phyloP scores from a whole-genome alignment of 23 tunicate species.

The Botrylloides violaceus region DNA sequence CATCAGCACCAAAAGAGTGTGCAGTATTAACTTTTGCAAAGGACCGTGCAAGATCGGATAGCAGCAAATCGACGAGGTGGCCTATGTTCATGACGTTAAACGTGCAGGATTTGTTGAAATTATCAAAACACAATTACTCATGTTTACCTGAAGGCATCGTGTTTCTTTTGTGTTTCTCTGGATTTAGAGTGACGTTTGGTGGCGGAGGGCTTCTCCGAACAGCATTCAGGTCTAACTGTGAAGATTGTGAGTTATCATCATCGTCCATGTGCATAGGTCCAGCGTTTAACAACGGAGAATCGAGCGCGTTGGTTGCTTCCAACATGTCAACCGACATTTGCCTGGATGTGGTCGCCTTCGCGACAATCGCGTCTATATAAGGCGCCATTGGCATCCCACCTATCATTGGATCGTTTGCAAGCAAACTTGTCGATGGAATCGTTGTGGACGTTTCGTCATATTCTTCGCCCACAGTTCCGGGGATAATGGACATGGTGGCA shows the following conservation, averaged over 20 bases:
- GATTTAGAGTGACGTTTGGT: constrained; percentile 87
- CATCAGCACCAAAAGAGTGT: too few species aligned
- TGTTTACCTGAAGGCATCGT: constrained; percentile 62
- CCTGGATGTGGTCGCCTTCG: background rate
- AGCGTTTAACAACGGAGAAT: constrained; percentile 23
- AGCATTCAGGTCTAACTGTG: background rate
- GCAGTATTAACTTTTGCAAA: too few species aligned
- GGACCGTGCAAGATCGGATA: too few species aligned
- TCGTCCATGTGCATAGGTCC: constrained; percentile 17
- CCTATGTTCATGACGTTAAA: background rate
- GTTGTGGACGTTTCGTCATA: constrained; percentile 1
- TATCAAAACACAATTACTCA: background rate
- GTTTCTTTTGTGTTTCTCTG: constrained; percentile 67
- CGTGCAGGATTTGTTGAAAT: background rate
- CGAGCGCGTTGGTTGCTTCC: constrained; percentile 19
- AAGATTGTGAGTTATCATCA: background rate
- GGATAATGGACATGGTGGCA: background rate
- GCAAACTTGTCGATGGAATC: background rate
- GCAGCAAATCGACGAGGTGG: background rate
- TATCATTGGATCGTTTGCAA: constrained; percentile 20
- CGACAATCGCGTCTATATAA: background rate
- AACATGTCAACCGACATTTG: background rate
- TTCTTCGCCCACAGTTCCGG: constrained; percentile 6
- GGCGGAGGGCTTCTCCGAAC: constrained; percentile 93
- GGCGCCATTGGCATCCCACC: background rate